These are phyloP conservation scores for Scytalopus superciliaris DNA, from an alignment of 2,113 vertebrate genomes.

Conservation along the genomic window DNA sequence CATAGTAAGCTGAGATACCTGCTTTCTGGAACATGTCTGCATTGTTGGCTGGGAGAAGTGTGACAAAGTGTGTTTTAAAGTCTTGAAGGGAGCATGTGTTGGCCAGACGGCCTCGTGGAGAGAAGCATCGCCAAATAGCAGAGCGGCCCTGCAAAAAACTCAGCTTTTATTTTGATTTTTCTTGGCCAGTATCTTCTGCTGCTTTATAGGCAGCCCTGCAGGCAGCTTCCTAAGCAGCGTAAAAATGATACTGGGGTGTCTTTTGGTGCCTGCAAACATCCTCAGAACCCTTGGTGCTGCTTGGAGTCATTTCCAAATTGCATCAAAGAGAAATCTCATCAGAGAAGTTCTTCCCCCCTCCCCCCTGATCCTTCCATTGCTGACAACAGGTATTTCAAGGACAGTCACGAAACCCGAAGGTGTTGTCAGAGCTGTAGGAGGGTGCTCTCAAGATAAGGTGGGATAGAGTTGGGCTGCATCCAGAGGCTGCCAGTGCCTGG, in stretches of 20 bases:
- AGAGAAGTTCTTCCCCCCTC: background rate
- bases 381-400: background rate
- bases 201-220: background rate
- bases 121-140: background rate
- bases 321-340: background rate
- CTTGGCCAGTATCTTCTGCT: background rate
- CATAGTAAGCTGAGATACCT: background rate
- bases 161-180: slow-evolving; percentile 32
- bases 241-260: background rate
- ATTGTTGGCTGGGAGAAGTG: background rate
- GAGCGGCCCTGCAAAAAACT: slow-evolving; percentile 5
- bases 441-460: background rate
- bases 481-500: background rate
- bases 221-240: background rate
- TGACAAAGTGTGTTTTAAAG: slow-evolving; percentile 1
- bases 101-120: background rate
- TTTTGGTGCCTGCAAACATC: background rate
- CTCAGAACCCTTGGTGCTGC: background rate
- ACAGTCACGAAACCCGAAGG: fast-evolving
- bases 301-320: background rate
- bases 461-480: background rate
- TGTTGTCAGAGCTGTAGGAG: background rate
- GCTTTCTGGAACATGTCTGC: background rate
- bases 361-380: background rate
- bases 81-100: slow-evolving; percentile 32